phyloP scores from a whole-genome alignment of 1,140 invertebrate genomes.

The Drosophila navojoa region DNA sequence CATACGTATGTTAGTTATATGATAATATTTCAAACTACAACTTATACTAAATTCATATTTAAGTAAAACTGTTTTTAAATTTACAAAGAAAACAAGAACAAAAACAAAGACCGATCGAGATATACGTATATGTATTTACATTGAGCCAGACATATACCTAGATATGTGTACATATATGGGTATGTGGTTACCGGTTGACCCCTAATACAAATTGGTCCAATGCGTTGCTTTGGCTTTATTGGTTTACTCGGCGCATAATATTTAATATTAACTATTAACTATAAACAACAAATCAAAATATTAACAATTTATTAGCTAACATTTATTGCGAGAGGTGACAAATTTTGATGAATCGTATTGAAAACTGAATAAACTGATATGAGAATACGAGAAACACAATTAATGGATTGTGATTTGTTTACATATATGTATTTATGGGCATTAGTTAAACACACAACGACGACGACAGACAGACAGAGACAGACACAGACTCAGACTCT shows the following conservation, averaged over 20 bases:
- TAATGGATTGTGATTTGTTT: slow-evolving; percentile 69
- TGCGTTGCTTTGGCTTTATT: slow-evolving; percentile 76
- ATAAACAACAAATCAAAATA: slow-evolving; percentile 21
- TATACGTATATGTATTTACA: background rate
- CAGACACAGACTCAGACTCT: background rate
- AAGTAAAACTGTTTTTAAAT: slow-evolving; percentile 63
- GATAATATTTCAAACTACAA: slow-evolving; percentile 41
- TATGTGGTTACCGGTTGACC: slow-evolving; percentile 27
- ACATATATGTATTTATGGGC: slow-evolving; percentile 56
- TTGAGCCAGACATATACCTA: background rate
- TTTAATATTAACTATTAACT: slow-evolving; percentile 25
- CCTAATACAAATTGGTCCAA: slow-evolving; percentile 59
- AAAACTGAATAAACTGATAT: slow-evolving; percentile 25
- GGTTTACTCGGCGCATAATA: slow-evolving; percentile 53
- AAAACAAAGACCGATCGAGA: background rate
- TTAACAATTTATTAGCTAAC: slow-evolving; percentile 46
- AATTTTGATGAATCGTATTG: slow-evolving; percentile 43
- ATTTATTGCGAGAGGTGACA: slow-evolving; percentile 24
- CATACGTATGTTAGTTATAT: slow-evolving; percentile 61
- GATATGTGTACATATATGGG: too few relatives aligned
- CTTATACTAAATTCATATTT: slow-evolving; percentile 20
- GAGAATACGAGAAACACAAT: slow-evolving; percentile 19
- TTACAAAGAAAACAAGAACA: slow-evolving; percentile 61
- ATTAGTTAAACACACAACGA: slow-evolving; percentile 36
- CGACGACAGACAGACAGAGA: background rate